Percentiles rank a stretch among this genome's conserved stretches.
Conservation (phyloP, 2,797 vertebrate species). For the Sarcophilus harrisii region DNA sequence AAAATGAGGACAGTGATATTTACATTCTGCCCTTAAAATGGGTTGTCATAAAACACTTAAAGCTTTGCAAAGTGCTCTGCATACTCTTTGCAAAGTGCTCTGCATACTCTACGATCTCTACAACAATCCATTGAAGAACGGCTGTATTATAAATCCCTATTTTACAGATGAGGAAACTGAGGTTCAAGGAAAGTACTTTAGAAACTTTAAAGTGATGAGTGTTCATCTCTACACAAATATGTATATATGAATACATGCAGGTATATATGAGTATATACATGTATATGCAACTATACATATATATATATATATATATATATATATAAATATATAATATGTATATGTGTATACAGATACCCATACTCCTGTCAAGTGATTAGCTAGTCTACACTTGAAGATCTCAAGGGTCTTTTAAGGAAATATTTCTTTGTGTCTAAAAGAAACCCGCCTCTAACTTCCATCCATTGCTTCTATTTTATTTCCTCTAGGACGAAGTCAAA, state of each 20-base stretch:
- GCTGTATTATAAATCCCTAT: not conserved
- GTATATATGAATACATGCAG: too few relatives aligned
- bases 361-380: not conserved
- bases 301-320: too few relatives aligned
- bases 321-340: too few relatives aligned
- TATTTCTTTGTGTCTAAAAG: not conserved
- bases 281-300: too few relatives aligned
- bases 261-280: too few relatives aligned
- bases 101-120: not conserved
- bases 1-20: not conserved
- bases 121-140: not conserved
- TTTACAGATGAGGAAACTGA: not conserved
- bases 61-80: not conserved
- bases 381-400: not conserved
- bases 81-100: not conserved
- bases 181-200: not conserved
- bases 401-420: not conserved
- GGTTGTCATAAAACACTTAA: not conserved
- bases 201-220: not conserved
- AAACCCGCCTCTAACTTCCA: not conserved
- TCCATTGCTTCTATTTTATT: not conserved
- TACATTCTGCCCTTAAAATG: not conserved
- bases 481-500: not conserved
- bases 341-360: too few relatives aligned
- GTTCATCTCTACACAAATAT: too few relatives aligned